phyloP scores from a whole-genome alignment of 2,797 vertebrate genomes.

The Dendrocincla tyrannina region DNA sequence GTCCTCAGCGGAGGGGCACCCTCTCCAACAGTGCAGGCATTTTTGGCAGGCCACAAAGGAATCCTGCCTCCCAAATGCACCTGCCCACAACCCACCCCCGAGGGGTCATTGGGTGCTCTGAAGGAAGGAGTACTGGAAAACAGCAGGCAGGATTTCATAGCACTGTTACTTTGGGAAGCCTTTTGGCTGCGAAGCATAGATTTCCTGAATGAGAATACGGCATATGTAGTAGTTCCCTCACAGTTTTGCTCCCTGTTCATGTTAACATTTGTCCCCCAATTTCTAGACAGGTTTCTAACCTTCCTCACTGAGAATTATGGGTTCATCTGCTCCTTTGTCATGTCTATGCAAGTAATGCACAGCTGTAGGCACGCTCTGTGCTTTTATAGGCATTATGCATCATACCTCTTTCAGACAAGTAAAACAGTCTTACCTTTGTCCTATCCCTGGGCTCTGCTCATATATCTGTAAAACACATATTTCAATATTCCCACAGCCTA shows the following conservation, averaged over 20 bases:
- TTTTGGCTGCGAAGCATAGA: not conserved
- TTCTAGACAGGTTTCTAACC: not conserved
- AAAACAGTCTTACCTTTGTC: not conserved
- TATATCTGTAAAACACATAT: not conserved
- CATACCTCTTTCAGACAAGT: not conserved
- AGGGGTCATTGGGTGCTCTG: not conserved
- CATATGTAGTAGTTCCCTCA: not conserved
- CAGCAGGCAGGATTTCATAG: not conserved
- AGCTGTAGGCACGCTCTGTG: not conserved
- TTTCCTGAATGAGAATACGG: not conserved
- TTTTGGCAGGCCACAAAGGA: not conserved
- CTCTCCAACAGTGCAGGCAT: not conserved
- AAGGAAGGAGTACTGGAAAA: not conserved
- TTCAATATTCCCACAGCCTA: not conserved
- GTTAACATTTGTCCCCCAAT: not conserved
- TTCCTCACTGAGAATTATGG: not conserved
- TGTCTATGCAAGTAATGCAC: not conserved
- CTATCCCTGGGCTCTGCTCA: not conserved
- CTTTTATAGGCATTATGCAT: not conserved
- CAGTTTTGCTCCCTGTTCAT: not conserved
- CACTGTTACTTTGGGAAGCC: not conserved
- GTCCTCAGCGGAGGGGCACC: not conserved
- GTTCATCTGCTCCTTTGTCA: not conserved
- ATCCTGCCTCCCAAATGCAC: not conserved
- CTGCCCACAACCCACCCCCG: not conserved